Base-by-base conservation (phyloP, 2,888 invertebrate genomes). In the Timandra comae region DNA sequence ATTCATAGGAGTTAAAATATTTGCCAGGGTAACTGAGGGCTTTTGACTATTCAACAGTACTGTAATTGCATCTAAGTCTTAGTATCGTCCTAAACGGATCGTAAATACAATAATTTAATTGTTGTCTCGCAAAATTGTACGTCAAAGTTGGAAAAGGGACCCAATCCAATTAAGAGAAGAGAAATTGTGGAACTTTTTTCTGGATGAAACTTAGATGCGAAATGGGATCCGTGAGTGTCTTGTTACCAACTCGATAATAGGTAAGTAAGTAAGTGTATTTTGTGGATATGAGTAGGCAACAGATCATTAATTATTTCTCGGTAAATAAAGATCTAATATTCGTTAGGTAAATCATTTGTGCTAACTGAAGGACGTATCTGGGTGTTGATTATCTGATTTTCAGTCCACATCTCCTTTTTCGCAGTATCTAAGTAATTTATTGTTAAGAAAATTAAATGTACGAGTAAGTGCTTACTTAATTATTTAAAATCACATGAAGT, bases 31-130 rank as follows among this genome's bases (percentile, higher is more conserved):
- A 35, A 35, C 29, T 33, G 33, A 36, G 38, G 34, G 32, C 38
- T 28, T 29, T 32, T 33, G 32, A 21, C 31, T 32, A 24, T 27
- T 25, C 32, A 35, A 9, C 11, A 24, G 24, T 8, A 24, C 24
- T 24, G 7, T 65, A 66, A 66, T 65, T 62, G 56, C 56, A 46
- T 55, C 51, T 30, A 46, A 51, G 43, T 56, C 49, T 38, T 52
- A 56, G 52, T 61, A 41, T 46, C 41, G 51, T 52, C 52, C 53
- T 41, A 61, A 56, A 56, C 52, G 55, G 52, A 47, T 54, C 51
- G 47, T 55, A 49, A 57, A 62, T 54, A 55, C 56, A 54, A 49
- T 51, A 46, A 52, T 51, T 42, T 41, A 46, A 38, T 47, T 42
- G 33, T 44, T 38, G 35, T 41, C 31, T 16, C 23, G 26, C 38